Conservation (phyloP, 2,113 vertebrate species). For the Castor canadensis region DNA sequence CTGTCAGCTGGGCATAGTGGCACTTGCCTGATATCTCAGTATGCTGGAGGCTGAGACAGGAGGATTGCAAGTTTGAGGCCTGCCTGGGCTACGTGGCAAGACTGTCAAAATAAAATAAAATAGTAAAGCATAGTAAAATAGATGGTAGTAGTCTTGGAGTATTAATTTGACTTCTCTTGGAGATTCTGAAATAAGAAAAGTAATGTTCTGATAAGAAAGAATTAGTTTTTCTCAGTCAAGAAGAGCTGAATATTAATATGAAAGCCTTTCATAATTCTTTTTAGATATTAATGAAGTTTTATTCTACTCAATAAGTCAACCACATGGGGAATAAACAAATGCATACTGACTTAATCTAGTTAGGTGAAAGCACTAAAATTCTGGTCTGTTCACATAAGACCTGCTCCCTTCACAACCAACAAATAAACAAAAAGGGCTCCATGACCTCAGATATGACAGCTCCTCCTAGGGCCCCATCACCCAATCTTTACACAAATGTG, state of each 20-base stretch:
- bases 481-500: not conserved
- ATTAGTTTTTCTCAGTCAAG: not conserved
- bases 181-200: conserved; percentile 1
- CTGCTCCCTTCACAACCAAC: not conserved
- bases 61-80: not conserved
- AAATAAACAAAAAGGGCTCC: not conserved
- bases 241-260: not conserved
- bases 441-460: not conserved
- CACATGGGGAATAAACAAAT: not conserved
- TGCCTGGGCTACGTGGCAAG: too few relatives aligned
- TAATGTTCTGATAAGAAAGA: not conserved
- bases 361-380: not conserved
- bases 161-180: not conserved
- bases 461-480: not conserved
- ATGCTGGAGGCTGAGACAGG: not conserved
- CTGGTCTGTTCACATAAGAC: not conserved
- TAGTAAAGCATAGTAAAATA: not conserved
- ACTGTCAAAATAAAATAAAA: not conserved
- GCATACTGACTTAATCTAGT: not conserved
- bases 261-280: not conserved
- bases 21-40: not conserved
- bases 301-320: not conserved
- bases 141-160: not conserved
- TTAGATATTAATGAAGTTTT: not conserved
- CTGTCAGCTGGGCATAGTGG: not conserved